These are phyloP conservation scores for Pluvialis apricaria DNA, from an alignment of 2,113 vertebrate genomes.

Conservation along the genomic window DNA sequence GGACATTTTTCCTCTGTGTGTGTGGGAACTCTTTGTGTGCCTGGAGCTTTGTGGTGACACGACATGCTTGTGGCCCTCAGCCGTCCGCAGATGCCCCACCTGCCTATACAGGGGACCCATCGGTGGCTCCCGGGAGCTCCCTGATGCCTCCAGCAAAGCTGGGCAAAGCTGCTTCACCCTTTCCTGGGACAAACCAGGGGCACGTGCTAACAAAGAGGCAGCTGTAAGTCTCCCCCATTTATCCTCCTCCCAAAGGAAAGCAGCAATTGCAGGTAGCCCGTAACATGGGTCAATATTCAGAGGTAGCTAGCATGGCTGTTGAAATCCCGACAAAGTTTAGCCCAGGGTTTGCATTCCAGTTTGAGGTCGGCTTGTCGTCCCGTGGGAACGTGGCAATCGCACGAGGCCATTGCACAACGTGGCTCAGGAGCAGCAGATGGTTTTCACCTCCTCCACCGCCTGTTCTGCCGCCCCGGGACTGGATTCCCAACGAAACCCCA, in stretches of 20 bases:
- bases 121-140: neutral
- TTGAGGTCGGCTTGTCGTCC: fast-evolving
- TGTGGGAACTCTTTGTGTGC: slow-evolving; percentile 16
- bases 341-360: neutral
- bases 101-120: neutral
- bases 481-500: neutral
- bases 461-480: neutral
- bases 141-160: fast-evolving
- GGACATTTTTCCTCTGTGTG: neutral
- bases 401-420: fast-evolving
- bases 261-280: neutral
- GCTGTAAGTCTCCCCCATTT: neutral
- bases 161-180: neutral
- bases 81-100: fast-evolving
- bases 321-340: neutral
- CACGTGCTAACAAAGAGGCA: fast-evolving
- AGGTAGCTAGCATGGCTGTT: fast-evolving
- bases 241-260: neutral
- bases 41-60: neutral
- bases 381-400: fast-evolving
- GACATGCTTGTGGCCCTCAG: neutral
- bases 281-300: too few relatives aligned
- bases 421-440: neutral
- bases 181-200: neutral
- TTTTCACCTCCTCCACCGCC: neutral